These are phyloP conservation scores for Mormyrus lacerda DNA, from an alignment of 2,113 vertebrate genomes.

Conservation along the genomic window DNA sequence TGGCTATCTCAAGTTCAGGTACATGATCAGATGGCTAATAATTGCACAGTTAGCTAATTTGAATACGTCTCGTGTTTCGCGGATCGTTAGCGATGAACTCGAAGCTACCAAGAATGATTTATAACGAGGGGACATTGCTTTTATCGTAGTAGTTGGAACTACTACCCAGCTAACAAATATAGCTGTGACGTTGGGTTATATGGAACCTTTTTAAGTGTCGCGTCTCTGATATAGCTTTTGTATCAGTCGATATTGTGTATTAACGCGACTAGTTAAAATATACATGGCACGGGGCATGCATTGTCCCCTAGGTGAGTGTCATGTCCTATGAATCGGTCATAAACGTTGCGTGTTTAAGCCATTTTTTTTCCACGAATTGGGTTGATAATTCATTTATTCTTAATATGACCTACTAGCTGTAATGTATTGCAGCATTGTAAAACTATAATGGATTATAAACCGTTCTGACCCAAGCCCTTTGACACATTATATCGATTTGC, in stretches of 20 bases:
- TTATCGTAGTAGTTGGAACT: not conserved
- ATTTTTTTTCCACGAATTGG: not conserved
- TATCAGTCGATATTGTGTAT: not conserved
- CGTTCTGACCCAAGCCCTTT: not conserved
- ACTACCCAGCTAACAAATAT: not conserved
- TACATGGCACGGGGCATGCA: not conserved
- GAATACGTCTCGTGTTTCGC: not conserved
- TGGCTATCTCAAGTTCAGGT: not conserved
- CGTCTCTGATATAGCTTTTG: not conserved
- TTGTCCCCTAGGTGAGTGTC: not conserved
- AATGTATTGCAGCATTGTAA: not conserved
- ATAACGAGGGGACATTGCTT: not conserved
- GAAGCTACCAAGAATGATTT: not conserved
- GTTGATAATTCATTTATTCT: not conserved
- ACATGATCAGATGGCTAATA: not conserved
- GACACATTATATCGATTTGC: not conserved
- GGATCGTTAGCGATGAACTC: not conserved
- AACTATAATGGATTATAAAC: not conserved
- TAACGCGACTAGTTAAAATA: not conserved
- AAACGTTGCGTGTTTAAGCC: not conserved
- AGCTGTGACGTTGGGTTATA: not conserved
- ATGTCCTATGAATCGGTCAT: not conserved
- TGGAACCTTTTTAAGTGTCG: not conserved
- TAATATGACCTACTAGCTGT: not conserved
- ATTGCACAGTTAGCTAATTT: not conserved